Base-by-base conservation (phyloP, 1,140 invertebrate genomes). In the Panagrolaimus sp. region DNA sequence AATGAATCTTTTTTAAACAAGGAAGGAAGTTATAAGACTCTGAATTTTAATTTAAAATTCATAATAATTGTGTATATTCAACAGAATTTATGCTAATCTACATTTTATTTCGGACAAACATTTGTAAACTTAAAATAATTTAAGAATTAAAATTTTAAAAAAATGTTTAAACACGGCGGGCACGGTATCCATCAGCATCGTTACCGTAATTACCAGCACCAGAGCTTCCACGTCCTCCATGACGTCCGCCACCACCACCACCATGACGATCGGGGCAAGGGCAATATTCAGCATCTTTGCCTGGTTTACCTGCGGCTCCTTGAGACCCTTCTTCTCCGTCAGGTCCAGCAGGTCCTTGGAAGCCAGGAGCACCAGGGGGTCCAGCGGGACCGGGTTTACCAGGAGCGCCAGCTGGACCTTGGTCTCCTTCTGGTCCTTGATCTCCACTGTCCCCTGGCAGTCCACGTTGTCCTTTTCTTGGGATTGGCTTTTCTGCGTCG, bases 291-390 rank as follows among this genome's bases (percentile, higher is more conserved):
- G 69, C 69, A 68, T 71, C 69, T 15, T 38, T 48, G n/a, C 69
- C 69, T 5, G 65, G 65, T 26, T n/a, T n/a, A 0, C 69, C 69
- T 7, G 24, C 12, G 1, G 48, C 17, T n/a, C 73, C 73, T 7
- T 70, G 43, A 8, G 15, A 21, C 10, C 73, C 73, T 12, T 71
- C 52, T 15, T 76, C 64, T 14, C 73, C 73, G 17, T 71, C 74
- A 8, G 62, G 28, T 21, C 73, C 73, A 28, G 68, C 21, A 21
- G 73, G 4, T 8, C 73, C 73, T 46, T 43, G 46, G 52, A 58
- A 46, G 47, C 73, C 73, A 43, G 70, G 28, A 0, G 63, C 17
- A 38, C 63, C 63, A 14, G 17, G 17, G 21, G 63, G 28, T 14
- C 63, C 63, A 43, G 63, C 17, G 14, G 43, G 45, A 6, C 73